Evolutionary conservation across 2,797 vertebrate species (phyloP).

Genomic region (Aldrovandia affinis): DNA sequence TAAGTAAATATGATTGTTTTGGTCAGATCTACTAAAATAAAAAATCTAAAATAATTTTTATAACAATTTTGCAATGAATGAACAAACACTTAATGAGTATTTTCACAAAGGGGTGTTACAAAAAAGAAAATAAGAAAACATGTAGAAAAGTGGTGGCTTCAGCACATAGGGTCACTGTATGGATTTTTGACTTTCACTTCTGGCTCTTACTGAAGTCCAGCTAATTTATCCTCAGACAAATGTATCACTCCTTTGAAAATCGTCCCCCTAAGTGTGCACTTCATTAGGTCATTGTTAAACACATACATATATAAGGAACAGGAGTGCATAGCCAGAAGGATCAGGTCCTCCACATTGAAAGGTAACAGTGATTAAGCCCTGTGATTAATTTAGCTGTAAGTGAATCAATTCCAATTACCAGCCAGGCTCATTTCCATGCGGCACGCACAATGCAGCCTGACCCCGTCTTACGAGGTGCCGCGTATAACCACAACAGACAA

Average conservation of each 20-base stretch:
- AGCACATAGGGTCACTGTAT: not conserved
- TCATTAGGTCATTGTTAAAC: constrained; percentile 22
- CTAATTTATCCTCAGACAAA: constrained; percentile 9
- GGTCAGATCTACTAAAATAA: no score
- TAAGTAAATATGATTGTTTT: not conserved
- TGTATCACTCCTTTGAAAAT: not conserved
- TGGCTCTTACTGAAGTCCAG: not conserved
- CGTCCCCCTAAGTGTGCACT: not conserved
- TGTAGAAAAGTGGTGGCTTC: not conserved
- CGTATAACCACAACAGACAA: constrained; percentile 53
- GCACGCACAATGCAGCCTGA: constrained; percentile 56
- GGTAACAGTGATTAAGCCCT: constrained; percentile 81
- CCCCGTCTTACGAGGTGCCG: constrained; percentile 46
- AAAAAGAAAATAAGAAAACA: no score
- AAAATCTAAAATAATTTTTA: no score
- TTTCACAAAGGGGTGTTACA: not conserved
- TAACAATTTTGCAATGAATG: no score
- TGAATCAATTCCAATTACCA: constrained; percentile 89
- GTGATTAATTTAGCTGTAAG: constrained; percentile 87
- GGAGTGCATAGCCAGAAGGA: constrained; percentile 25
- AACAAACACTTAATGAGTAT: not conserved
- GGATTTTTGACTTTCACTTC: not conserved
- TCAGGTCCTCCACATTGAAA: constrained; percentile 67
- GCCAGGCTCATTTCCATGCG: constrained; percentile 73
- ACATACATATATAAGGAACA: constrained; percentile 10